Conservation (phyloP, 2,888 invertebrate genomes). For the Gonocerus acuteangulatus region DNA sequence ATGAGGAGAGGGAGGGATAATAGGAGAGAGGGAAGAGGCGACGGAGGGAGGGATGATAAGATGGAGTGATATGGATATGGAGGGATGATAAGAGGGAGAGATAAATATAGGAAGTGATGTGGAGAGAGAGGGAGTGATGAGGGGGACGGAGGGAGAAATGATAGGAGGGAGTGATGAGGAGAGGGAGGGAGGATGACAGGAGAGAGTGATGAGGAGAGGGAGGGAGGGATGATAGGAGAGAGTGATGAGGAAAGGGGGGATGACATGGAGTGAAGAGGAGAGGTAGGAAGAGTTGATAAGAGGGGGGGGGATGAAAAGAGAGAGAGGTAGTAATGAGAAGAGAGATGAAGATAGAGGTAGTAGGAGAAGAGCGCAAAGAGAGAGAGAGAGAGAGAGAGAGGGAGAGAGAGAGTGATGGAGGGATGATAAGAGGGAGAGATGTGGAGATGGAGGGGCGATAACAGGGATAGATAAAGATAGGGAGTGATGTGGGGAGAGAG, state of each 20-base stretch:
- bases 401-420: neutral
- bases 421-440: no score
- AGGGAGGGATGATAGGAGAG: no score
- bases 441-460: no score
- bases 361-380: no score
- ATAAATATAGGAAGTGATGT: neutral
- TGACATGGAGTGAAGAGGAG: neutral
- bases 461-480: neutral
- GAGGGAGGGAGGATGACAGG: neutral
- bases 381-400: no score
- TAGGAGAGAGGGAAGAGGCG: neutral
- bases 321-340: no score
- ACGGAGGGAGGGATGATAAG: neutral
- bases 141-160: neutral
- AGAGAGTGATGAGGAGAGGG: neutral
- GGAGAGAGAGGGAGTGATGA: neutral
- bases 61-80: neutral
- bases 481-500: no score
- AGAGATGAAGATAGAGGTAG: no score
- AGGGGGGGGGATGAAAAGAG: no score
- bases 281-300: neutral
- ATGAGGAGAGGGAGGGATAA: constrained; percentile 26
- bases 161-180: neutral
- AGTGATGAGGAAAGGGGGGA: no score
- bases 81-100: neutral